Evolutionary conservation across 2,888 invertebrate species (phyloP).

Genomic region (Julus scanicus): DNA sequence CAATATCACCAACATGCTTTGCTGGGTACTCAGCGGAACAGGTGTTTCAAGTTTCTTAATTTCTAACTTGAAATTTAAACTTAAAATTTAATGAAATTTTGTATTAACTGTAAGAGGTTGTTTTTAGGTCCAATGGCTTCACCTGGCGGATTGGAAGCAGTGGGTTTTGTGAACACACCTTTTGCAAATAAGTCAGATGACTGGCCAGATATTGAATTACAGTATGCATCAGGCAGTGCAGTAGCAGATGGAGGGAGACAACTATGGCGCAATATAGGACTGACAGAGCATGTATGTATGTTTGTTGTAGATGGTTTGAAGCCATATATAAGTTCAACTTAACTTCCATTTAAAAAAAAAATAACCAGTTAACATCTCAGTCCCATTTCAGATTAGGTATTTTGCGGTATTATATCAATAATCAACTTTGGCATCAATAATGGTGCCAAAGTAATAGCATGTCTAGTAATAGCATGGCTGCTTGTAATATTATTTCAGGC

Average conservation of each 20-base stretch:
- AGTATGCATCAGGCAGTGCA: slow-evolving; percentile 85
- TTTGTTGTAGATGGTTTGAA: neutral
- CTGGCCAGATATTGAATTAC: slow-evolving; percentile 89
- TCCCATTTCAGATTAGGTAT: no score
- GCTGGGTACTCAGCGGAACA: slow-evolving; percentile 81
- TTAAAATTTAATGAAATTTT: neutral
- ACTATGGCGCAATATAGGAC: slow-evolving; percentile 68
- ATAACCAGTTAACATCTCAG: neutral
- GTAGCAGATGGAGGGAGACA: slow-evolving; percentile 79
- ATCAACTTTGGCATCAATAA: no score
- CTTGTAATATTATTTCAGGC: slow-evolving; percentile 58
- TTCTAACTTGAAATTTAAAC: neutral
- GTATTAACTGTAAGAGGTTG: neutral
- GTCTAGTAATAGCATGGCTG: no score
- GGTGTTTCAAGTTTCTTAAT: slow-evolving; percentile 54
- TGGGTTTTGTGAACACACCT: slow-evolving; percentile 87
- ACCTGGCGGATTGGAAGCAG: slow-evolving; percentile 85
- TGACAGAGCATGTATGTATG: slow-evolving; percentile 55
- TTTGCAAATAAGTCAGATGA: slow-evolving; percentile 78
- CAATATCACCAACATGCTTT: neutral
- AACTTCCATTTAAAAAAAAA: neutral
- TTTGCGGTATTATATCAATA: no score
- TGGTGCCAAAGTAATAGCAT: no score
- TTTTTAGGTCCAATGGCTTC: slow-evolving; percentile 76
- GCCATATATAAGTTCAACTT: neutral